Conservation (phyloP, 2,888 invertebrate species). For the Drosophila mulleri region DNA sequence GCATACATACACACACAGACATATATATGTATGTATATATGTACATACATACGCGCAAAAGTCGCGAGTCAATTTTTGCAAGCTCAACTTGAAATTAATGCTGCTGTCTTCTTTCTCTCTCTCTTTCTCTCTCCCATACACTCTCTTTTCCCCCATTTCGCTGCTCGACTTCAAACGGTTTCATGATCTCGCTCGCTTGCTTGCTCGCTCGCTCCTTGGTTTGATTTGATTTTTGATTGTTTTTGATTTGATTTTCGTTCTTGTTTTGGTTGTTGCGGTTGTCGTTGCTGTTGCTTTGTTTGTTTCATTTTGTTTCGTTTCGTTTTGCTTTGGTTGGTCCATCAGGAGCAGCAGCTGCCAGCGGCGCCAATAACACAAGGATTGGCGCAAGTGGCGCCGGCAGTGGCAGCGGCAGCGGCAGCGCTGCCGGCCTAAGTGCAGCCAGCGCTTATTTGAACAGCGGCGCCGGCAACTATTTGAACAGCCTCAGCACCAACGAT, state of each 20-base stretch:
- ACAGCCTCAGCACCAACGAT: slow-evolving; percentile 81
- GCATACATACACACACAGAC: not conserved
- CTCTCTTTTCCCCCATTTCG: slow-evolving; percentile 11
- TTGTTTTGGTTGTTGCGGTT: slow-evolving; percentile 21
- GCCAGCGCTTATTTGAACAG: slow-evolving; percentile 66
- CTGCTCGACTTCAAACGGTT: slow-evolving; percentile 9
- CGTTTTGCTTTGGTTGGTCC: slow-evolving; percentile 19
- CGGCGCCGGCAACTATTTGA: slow-evolving; percentile 63
- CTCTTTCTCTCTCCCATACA: slow-evolving; percentile 24
- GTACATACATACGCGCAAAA: not conserved
- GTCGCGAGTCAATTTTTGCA: slow-evolving; percentile 12
- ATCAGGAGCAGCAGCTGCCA: slow-evolving; percentile 14
- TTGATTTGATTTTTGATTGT: slow-evolving; percentile 7
- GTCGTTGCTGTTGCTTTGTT: slow-evolving; percentile 16
- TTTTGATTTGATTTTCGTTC: slow-evolving; percentile 9
- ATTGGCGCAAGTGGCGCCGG: slow-evolving; percentile 31
- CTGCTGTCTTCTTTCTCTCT: slow-evolving; percentile 52
- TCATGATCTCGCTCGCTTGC: slow-evolving; percentile 5
- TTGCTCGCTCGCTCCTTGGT: slow-evolving; percentile 9
- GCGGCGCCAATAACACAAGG: slow-evolving; percentile 19
- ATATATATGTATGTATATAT: too few species aligned
- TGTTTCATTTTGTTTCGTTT: slow-evolving; percentile 40
- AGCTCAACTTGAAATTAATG: slow-evolving; percentile 42
- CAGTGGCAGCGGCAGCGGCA: slow-evolving; percentile 21
- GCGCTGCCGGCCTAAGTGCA: slow-evolving; percentile 34